A percentile compares a stretch with the other conserved stretches of the same genome.
These are phyloP conservation scores for Tetheella fluctuosa DNA, from an alignment of 2,888 invertebrate genomes.

Conservation along the genomic window DNA sequence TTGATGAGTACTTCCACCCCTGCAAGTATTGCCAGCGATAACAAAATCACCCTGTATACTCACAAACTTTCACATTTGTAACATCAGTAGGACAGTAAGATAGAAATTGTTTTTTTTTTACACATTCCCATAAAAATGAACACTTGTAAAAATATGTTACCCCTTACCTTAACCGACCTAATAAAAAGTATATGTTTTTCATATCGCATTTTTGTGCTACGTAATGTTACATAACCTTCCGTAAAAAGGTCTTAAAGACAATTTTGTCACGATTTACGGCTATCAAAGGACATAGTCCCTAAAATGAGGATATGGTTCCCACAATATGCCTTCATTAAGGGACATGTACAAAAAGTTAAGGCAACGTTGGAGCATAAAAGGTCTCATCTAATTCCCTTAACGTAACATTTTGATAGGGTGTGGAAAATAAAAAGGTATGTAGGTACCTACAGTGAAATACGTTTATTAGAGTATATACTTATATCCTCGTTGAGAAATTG, in stretches of 20 bases:
- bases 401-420: slow-evolving; percentile 1
- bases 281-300: background rate
- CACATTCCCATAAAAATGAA: too few relatives aligned
- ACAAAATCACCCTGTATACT: too few relatives aligned
- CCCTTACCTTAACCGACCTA: too few relatives aligned
- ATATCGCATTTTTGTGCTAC: too few relatives aligned
- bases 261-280: background rate
- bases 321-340: background rate
- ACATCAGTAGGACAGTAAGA: too few relatives aligned
- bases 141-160: too few relatives aligned
- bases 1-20: too few relatives aligned
- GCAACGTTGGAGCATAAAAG: background rate
- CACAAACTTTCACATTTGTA: too few relatives aligned
- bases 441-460: background rate
- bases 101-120: too few relatives aligned
- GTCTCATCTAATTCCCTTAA: background rate
- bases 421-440: background rate
- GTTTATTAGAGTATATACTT: background rate
- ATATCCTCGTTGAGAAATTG: background rate
- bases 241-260: background rate
- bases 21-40: too few relatives aligned
- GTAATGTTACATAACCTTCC: too few relatives aligned
- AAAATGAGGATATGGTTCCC: background rate
- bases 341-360: background rate
- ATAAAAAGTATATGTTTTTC: too few relatives aligned